Evolutionary conservation across 2,113 vertebrate species (phyloP), one percentile per base, ranked within the genome.

Genomic region (Lasiurus cinereus): DNA sequence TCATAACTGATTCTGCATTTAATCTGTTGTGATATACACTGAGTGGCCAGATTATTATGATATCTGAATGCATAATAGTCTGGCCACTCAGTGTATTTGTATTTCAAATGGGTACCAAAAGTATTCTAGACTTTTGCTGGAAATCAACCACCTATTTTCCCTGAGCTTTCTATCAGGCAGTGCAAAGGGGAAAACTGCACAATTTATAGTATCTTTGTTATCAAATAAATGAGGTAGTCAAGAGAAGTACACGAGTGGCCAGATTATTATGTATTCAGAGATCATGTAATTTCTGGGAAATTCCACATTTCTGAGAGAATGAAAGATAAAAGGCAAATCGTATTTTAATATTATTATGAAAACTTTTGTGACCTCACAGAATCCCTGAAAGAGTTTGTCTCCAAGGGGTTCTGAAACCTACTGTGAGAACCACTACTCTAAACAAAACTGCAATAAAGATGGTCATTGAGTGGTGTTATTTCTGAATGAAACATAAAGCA

Each of bases 321-420:
- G 54, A 66, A 27, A 70, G 13, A 1, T 11, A 92, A 93, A 84
- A 83, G 29, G 36, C 9, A 89, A 92, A 83, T 90, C 33, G 31
- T 27, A 87, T 62, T 91, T 89, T 88, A 11, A 77, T 48, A 13
- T 73, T 59, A 91, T 19, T 77, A 50, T 77, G 29, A 93, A 93
- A 93, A n/a, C 88, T 82, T 82, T 90, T 73, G 86, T 86, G 33
- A 95, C 27, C 29, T 78, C 54, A 66, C 11, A 69, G 67, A 62
- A 62, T 36, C 15, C 22, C 13, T 74, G 10, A 59, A 83, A 39
- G 19, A 10, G 7, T 56, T 56, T 88, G 1, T 83, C 54, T 86
- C 29, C 24, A 33, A 62, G 31, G 15, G 5, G 13, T 54, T 43
- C 19, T 12, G 8, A 86, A 93, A 74, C 24, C 62, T 92, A 89